Evolutionary conservation across 2,797 vertebrate species (phyloP).

Genomic region (Myiothlypis coronata): DNA sequence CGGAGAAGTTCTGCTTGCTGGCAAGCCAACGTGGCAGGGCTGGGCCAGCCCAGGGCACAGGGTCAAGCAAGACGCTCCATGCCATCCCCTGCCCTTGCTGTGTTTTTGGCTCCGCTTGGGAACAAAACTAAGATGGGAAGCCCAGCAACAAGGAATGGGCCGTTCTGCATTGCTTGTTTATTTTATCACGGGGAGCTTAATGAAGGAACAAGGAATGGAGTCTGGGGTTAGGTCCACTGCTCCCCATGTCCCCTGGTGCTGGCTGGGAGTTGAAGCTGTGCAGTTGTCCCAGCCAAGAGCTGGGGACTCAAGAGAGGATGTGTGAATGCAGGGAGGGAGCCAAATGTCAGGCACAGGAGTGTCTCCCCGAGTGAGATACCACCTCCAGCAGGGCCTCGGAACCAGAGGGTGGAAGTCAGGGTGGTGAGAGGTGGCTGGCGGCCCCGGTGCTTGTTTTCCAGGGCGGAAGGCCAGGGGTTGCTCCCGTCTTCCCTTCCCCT

Average conservation of each 20-base stretch:
- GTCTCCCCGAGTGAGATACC: background rate
- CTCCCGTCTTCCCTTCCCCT: background rate
- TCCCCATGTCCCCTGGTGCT: fast-evolving
- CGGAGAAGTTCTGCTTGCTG: background rate
- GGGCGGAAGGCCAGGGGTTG: background rate
- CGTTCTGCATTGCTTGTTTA: slow-evolving; percentile 33
- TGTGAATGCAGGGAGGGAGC: background rate
- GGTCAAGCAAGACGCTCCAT: background rate
- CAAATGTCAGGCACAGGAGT: background rate
- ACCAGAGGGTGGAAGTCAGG: background rate
- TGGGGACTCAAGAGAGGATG: background rate
- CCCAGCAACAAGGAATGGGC: background rate
- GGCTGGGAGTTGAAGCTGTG: background rate
- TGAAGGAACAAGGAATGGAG: background rate
- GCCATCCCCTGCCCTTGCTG: background rate
- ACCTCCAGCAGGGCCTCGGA: background rate
- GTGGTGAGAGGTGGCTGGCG: background rate
- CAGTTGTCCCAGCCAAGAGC: background rate
- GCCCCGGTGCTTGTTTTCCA: background rate
- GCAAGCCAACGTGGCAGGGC: slow-evolving; percentile 22
- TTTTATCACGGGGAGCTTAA: slow-evolving; percentile 8
- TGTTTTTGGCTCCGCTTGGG: background rate
- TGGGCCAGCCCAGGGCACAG: background rate
- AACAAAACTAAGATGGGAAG: background rate
- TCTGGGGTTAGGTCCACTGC: background rate